Evolutionary conservation across 2,797 vertebrate genomes (phyloP), one percentile per base, ranked within the genome.

Genomic region (Heliangelus exortis): DNA sequence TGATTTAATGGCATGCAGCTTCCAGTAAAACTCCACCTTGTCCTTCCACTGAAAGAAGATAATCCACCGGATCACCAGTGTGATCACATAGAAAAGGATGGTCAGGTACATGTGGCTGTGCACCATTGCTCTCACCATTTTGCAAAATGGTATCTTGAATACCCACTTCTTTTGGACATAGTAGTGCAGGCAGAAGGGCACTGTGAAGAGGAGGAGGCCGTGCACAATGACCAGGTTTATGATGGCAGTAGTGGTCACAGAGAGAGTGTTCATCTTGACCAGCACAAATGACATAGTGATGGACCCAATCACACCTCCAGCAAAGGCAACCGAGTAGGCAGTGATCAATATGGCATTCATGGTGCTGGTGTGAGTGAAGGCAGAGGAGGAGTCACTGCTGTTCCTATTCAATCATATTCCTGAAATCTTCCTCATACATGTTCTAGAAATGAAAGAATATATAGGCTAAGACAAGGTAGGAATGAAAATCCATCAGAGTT

Each of bases 101-200:
- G 98, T 98, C 95, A 99, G 97, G 96, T 99, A 99, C 98, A 99
- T 99, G 96, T 99, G 99, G 61, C 99, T 95, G 75, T 99, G 99
- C 87, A 99, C 97, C 98, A 99, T 98, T 39, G 97, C 95, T 7
- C 99, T 99, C 93, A 98, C 97, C 22, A 98, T 11, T 93, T 97
- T 99, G 69, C 99, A 99, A 90, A 98, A 97, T 0, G 10, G 0
- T 1, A 1, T 0, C 2, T 95, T 21, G 61, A 99, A 96, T 0
- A 2, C 0, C 99, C 99, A 99, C 0, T 7, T 0, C 1, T 31
- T 0, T 3, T 12, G 78, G 6, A 95, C 47, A 1, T 99, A 98
- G 62, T 99, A 99, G 94, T 98, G 94, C 76, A 99, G 97, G 77
- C 99, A 98, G 89, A 99, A 99, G 11, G 99, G 99, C 54, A 99